A percentile compares a stretch with the other conserved stretches of the same genome.
phyloP scores from a whole-genome alignment of 37 sponge, comb jelly and placozoan species.

The Lycopodina hypogea region DNA sequence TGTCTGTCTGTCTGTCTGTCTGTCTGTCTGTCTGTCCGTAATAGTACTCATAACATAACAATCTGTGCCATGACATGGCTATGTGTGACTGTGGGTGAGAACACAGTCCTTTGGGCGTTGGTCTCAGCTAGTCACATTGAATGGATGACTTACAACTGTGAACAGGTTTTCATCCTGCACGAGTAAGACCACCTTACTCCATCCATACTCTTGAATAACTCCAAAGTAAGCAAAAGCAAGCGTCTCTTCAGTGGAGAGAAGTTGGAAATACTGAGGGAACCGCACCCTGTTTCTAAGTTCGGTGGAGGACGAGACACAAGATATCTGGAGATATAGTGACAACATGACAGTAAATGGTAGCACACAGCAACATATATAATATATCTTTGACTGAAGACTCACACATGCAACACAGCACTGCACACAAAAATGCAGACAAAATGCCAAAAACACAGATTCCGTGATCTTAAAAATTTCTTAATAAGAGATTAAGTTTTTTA shows the following conservation, averaged over 20 bases:
- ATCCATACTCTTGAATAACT: slow-evolving; percentile 21
- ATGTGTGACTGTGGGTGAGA: no score
- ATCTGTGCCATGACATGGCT: no score
- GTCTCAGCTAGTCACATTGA: no score
- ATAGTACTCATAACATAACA: no score
- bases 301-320: slow-evolving; percentile 49
- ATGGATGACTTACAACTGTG: slow-evolving; percentile 49
- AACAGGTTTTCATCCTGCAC: slow-evolving; percentile 58
- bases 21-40: no score
- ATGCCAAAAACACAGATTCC: no score
- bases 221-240: slow-evolving; percentile 23
- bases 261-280: slow-evolving; percentile 41
- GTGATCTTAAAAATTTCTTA: no score
- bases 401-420: background rate
- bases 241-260: slow-evolving; percentile 36
- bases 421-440: no score
- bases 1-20: no score
- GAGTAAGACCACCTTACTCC: slow-evolving; percentile 35
- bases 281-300: slow-evolving; percentile 16
- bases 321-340: slow-evolving; percentile 33
- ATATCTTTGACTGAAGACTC: no score
- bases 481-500: no score
- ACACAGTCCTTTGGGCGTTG: no score
- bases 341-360: background rate
- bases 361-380: background rate